A percentile compares a stretch with the other conserved stretches of the same genome.
Conservation (phyloP, 2,888 invertebrate genomes). For the Drosophila infuscata region DNA sequence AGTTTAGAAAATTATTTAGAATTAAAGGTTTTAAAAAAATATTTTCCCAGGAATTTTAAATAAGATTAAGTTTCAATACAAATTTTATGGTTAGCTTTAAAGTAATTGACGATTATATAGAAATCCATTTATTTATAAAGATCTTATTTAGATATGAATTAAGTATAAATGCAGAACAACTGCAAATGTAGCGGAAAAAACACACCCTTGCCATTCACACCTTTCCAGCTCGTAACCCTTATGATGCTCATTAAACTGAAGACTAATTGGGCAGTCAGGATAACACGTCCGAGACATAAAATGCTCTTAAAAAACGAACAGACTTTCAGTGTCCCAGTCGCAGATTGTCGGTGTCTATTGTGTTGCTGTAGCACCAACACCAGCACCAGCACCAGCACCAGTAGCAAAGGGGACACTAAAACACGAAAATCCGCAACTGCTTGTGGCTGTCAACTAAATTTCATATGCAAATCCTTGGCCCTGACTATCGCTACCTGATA, state of each 20-base stretch:
- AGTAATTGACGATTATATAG: not conserved
- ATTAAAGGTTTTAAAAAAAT: not conserved
- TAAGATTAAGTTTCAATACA: not conserved
- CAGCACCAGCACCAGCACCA: not conserved
- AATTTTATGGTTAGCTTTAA: not conserved
- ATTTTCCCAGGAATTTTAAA: not conserved
- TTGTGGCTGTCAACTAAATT: slow-evolving; percentile 75
- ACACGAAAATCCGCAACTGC: slow-evolving; percentile 54
- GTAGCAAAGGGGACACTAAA: slow-evolving; percentile 23
- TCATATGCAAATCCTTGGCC: slow-evolving; percentile 76
- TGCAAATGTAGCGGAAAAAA: not conserved
- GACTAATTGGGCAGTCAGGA: slow-evolving; percentile 50
- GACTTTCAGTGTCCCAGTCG: slow-evolving; percentile 1
- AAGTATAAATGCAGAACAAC: not conserved
- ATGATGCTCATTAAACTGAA: slow-evolving; percentile 38
- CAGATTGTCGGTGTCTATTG: slow-evolving; percentile 7
- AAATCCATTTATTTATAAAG: not conserved
- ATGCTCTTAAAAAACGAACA: slow-evolving; percentile 20
- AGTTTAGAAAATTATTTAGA: not conserved
- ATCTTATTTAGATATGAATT: not conserved
- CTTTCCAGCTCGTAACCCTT: slow-evolving; percentile 21
- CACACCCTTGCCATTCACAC: slow-evolving; percentile 30
- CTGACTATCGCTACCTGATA: slow-evolving; percentile 78
- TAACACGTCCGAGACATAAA: slow-evolving; percentile 29
- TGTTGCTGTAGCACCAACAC: slow-evolving; percentile 1